Evolutionary conservation across 1,140 invertebrate species (phyloP), one percentile per base, ranked within the genome.

Genomic region (Drosophila mojavensis): DNA sequence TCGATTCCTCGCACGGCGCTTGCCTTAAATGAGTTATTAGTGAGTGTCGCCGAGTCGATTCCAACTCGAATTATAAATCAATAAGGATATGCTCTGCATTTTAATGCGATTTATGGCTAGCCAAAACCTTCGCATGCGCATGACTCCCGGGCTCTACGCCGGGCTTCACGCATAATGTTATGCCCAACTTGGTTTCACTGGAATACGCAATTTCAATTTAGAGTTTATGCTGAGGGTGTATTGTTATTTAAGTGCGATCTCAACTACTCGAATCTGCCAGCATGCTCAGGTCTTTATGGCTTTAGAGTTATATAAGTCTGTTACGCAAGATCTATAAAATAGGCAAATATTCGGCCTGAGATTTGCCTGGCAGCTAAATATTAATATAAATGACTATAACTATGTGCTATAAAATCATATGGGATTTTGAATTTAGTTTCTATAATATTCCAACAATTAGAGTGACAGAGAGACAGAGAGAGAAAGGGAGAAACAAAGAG

Each of bases 1-100:
- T 90, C 68, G 80, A 89, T 89, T 90, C 84, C 85, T 84, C 67
- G 80, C 84, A 89, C 84, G 84, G 75, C 64, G 58, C 53, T 74
- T 63, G 81, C 85, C 67, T 84, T 58, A 89, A 89, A 89, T 89
- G 85, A 89, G 84, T 89, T 89, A 89, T 90, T 89, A 72, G 80
- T 69, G 58, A 74, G 80, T 89, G 81, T 75, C 71, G 84, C 84
- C 48, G 75, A 80, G 55, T 58, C 64, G 64, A 68, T 62, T 75
- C 24, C 63, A 50, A 64, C 68, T 79, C 83, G 84, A 81, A 84
- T 89, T 84, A 82, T 90, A 88, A 89, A 90, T 89, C 80, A 89
- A 89, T 89, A 89, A 89, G 84, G 80, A 90, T 89, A 88, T 84
- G 81, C 70, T 45, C 78, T 41, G 85, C 85, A 89, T 89, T 84